Conservation (phyloP, 2,797 vertebrate species). For the Coendou prehensilis region DNA sequence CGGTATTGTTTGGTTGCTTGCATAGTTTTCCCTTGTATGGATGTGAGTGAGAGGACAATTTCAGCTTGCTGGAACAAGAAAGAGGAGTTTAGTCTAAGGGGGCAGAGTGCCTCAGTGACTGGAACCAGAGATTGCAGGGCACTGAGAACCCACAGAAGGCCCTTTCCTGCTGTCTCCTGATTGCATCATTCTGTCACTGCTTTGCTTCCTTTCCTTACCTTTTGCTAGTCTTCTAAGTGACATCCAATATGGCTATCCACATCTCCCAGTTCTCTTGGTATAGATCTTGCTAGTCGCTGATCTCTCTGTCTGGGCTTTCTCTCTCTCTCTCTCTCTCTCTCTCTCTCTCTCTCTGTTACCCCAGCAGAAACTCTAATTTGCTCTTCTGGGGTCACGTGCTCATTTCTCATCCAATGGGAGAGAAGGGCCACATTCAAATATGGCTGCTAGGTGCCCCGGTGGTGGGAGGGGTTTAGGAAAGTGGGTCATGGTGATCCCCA, state of each 20-base stretch:
- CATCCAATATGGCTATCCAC: background rate
- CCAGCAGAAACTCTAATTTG: background rate
- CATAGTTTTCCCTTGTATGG: constrained; percentile 79
- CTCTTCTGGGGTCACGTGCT: background rate
- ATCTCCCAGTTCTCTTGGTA: background rate
- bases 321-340: background rate
- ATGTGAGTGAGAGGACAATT: background rate
- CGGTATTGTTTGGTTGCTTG: constrained; percentile 39
- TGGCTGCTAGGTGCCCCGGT: background rate
- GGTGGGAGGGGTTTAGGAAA: background rate
- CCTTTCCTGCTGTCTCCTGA: background rate
- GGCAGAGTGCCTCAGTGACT: background rate
- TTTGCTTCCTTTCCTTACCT: background rate
- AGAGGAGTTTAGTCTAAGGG: background rate
- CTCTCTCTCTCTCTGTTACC: background rate
- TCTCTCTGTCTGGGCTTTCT: background rate
- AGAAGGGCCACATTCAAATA: background rate
- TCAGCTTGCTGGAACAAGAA: constrained; percentile 39
- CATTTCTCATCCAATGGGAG: background rate
- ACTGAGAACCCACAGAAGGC: background rate
- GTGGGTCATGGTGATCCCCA: background rate
- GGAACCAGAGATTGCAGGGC: background rate
- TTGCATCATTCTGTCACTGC: too few relatives aligned
- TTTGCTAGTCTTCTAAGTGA: background rate
- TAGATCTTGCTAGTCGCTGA: background rate